Evolutionary conservation across 2,888 invertebrate species (phyloP).

Genomic region (Ethmia dodecea): DNA sequence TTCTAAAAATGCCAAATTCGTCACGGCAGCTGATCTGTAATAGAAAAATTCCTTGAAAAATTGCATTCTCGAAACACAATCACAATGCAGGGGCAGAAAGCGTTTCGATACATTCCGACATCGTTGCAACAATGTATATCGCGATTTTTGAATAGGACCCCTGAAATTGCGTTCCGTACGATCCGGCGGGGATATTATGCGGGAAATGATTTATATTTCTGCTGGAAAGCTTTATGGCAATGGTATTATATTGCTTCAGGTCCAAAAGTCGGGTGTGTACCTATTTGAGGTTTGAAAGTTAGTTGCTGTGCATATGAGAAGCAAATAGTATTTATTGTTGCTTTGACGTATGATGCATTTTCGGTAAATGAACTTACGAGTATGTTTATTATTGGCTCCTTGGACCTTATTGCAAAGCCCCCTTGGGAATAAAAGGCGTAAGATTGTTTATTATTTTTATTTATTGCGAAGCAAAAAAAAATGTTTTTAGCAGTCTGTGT

Average conservation of each 20-base stretch:
- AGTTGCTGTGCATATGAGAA: no score
- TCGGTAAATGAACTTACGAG: no score
- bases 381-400: no score
- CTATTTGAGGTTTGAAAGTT: conserved; percentile 2
- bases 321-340: no score
- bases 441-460: no score
- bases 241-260: conserved; percentile 22
- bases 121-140: conserved; percentile 25
- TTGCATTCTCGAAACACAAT: conserved; percentile 47
- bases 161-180: conserved; percentile 15
- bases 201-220: conserved; percentile 39
- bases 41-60: conserved; percentile 39
- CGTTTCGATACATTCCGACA: conserved; percentile 23
- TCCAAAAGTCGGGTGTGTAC: no score
- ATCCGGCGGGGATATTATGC: conserved; percentile 33
- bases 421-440: no score
- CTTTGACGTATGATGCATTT: no score
- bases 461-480: no score
- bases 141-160: conserved; percentile 27
- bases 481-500: no score
- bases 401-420: no score
- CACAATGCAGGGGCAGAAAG: conserved; percentile 21
- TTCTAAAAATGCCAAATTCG: conserved; percentile 3
- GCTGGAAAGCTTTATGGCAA: conserved; percentile 18
- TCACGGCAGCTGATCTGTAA: conserved; percentile 6